These are phyloP conservation scores for Meandrina meandrites DNA, from an alignment of 92 coral and sea anemone genomes.

Conservation along the genomic window DNA sequence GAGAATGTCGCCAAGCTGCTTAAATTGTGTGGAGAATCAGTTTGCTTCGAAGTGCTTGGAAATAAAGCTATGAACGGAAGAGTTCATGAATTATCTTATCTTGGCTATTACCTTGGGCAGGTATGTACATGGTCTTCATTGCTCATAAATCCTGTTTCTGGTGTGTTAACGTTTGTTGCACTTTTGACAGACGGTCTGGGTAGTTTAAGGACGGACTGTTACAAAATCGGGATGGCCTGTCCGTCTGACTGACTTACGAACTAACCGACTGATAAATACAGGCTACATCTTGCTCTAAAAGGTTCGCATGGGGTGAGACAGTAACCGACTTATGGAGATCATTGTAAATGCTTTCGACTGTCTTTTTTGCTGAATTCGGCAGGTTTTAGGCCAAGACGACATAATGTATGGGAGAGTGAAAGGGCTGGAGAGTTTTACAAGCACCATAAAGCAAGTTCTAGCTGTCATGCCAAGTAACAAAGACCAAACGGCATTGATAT, in stretches of 20 bases:
- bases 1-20: constrained; percentile 96
- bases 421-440: constrained; percentile 75
- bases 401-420: constrained; percentile 63
- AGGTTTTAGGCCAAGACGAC: constrained; percentile 85
- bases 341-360: too few relatives aligned
- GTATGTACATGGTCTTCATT: constrained; percentile 33
- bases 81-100: constrained; percentile 88
- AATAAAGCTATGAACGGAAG: constrained; percentile 97
- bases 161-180: neutral
- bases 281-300: too few relatives aligned
- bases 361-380: neutral
- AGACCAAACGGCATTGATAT: constrained; percentile 69
- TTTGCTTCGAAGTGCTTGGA: constrained; percentile 85
- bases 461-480: constrained; percentile 78
- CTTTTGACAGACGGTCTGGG: neutral
- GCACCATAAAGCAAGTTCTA: constrained; percentile 69
- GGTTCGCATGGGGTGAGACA: too few relatives aligned
- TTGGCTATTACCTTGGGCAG: constrained; percentile 90
- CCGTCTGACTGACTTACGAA: neutral
- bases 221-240: too few relatives aligned
- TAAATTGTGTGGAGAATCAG: constrained; percentile 84
- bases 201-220: too few relatives aligned
- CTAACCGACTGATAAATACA: neutral
- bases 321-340: too few relatives aligned
- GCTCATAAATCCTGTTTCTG: neutral